These are phyloP conservation scores for Eulemur macaco DNA, from an alignment of 2,113 vertebrate species.

Conservation along the genomic window DNA sequence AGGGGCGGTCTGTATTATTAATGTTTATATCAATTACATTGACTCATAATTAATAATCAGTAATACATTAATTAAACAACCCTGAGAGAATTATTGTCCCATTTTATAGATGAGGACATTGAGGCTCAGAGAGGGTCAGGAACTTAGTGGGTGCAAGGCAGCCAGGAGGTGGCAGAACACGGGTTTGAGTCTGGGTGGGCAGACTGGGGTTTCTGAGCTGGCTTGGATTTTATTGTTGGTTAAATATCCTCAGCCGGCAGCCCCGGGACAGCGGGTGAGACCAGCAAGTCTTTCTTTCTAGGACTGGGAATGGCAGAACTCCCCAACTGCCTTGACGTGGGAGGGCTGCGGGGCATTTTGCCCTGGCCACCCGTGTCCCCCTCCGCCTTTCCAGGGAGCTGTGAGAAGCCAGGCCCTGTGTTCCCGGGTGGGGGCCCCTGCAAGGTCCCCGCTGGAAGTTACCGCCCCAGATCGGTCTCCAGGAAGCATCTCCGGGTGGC, in stretches of 20 bases:
- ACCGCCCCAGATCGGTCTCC: background rate
- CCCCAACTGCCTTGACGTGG: background rate
- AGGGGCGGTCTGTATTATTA: background rate
- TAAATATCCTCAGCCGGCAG: background rate
- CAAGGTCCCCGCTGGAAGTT: background rate
- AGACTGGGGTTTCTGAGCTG: background rate
- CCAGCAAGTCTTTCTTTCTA: background rate
- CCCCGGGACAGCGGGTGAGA: background rate
- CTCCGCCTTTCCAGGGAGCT: background rate
- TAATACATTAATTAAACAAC: background rate
- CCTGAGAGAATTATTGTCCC: background rate
- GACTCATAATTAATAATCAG: background rate
- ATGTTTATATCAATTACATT: background rate
- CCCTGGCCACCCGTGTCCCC: no score
- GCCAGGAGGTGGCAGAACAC: accelerated
- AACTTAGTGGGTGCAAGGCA: accelerated
- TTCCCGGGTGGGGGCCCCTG: background rate
- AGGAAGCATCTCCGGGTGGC: conserved; percentile 69
- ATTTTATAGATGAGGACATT: background rate
- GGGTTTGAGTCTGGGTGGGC: background rate
- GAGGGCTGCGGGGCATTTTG: background rate
- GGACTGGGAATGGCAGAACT: background rate
- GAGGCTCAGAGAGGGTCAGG: background rate
- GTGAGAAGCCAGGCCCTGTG: background rate
- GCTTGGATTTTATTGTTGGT: background rate